Evolutionary conservation across 2,888 invertebrate species (phyloP).

Genomic region (Lysandra bellargus): DNA sequence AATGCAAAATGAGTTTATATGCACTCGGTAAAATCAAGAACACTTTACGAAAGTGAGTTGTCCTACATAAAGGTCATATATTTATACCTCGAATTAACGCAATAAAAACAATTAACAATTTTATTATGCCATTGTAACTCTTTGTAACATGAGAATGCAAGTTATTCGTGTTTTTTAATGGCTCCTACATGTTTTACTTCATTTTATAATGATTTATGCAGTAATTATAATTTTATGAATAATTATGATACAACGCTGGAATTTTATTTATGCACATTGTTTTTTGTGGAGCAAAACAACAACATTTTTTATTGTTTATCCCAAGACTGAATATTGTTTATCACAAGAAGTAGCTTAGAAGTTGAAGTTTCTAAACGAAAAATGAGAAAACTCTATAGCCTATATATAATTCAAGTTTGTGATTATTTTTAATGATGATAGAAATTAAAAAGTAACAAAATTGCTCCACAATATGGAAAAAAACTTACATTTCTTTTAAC

Average conservation of each 20-base stretch:
- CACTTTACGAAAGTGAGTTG: neutral
- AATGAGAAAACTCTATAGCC: no score
- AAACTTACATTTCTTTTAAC: no score
- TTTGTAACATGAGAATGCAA: conserved; percentile 5
- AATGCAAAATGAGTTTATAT: no score
- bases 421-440: no score
- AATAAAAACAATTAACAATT: conserved; percentile 27
- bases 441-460: no score
- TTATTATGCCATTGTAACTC: conserved; percentile 15
- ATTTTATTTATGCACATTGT: neutral
- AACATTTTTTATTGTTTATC: neutral
- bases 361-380: no score
- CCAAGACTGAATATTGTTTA: no score
- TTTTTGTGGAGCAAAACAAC: neutral
- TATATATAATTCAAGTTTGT: no score
- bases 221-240: conserved; percentile 4
- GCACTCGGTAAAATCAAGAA: neutral
- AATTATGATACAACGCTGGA: neutral
- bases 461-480: no score
- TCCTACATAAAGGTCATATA: conserved; percentile 14
- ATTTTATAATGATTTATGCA: conserved; percentile 14
- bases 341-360: no score
- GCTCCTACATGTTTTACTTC: conserved; percentile 1
- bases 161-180: conserved; percentile 19
- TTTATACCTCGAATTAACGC: neutral